These are phyloP conservation scores for Zoanthus solanderi DNA, from an alignment of 92 coral and sea anemone species.

Conservation along the genomic window DNA sequence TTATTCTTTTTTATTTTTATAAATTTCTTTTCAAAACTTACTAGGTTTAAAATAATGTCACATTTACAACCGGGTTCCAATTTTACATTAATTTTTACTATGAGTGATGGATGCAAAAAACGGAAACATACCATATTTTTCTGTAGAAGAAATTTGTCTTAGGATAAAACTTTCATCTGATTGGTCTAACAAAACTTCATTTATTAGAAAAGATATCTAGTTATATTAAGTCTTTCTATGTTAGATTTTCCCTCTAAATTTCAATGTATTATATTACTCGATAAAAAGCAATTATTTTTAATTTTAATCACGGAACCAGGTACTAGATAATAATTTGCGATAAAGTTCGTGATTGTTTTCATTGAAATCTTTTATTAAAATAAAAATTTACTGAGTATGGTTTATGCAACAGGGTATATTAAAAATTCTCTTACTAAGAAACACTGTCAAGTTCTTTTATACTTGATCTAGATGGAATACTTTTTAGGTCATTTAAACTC, in stretches of 20 bases:
- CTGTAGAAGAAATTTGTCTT: too few relatives aligned
- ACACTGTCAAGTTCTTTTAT: not conserved
- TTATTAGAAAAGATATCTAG: too few relatives aligned
- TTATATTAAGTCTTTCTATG: not conserved
- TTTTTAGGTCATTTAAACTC: slow-evolving; percentile 41
- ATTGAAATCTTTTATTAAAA: not conserved
- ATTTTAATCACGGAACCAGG: not conserved
- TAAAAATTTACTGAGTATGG: too few relatives aligned
- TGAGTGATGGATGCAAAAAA: too few relatives aligned
- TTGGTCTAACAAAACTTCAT: too few relatives aligned
- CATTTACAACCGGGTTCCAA: too few relatives aligned
- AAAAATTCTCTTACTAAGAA: not conserved
- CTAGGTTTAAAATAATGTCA: too few relatives aligned
- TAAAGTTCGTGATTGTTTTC: not conserved
- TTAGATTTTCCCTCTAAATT: not conserved
- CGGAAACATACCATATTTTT: too few relatives aligned
- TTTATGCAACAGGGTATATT: not conserved
- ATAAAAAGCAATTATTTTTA: not conserved
- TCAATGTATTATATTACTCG: not conserved
- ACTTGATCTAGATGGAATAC: slow-evolving; percentile 12
- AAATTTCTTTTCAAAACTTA: too few relatives aligned
- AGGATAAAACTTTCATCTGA: too few relatives aligned
- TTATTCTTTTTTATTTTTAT: too few relatives aligned
- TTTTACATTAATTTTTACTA: too few relatives aligned
- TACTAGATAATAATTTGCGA: not conserved